Evolutionary conservation across 2,113 vertebrate species (phyloP).

Genomic region (Lipophrys pholis): DNA sequence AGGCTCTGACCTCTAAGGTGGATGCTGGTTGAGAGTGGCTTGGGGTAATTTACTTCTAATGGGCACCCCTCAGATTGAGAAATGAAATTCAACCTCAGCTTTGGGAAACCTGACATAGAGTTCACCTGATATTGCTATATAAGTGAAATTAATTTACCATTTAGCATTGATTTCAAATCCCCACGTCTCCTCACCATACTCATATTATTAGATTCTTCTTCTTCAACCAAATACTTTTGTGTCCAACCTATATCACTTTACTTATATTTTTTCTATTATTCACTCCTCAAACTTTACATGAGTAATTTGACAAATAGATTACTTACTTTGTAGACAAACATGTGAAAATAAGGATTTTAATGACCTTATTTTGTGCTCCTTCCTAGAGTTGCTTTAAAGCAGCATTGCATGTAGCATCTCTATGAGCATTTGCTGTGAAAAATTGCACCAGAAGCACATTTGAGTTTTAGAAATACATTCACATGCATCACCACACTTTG

Average conservation of each 20-base stretch:
- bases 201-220: not conserved
- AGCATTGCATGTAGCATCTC: not conserved
- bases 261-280: too few species aligned
- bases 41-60: conserved; percentile 39
- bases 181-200: not conserved
- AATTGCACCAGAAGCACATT: not conserved
- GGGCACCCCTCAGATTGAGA: conserved; percentile 22
- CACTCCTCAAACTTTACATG: too few species aligned
- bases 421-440: not conserved
- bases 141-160: too few species aligned
- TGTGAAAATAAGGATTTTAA: too few species aligned
- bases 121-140: conserved; percentile 1
- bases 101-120: conserved; percentile 21
- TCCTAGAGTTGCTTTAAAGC: too few species aligned
- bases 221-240: too few species aligned
- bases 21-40: conserved; percentile 14
- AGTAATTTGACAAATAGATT: too few species aligned
- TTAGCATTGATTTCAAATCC: too few species aligned
- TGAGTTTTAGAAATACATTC: not conserved
- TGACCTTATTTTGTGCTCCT: too few species aligned
- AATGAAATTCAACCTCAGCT: conserved; percentile 40
- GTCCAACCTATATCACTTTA: too few species aligned
- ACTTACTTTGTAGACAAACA: too few species aligned
- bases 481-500: not conserved
- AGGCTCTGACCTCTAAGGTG: conserved; percentile 48